phyloP scores from a whole-genome alignment of 1,140 invertebrate genomes.

The Habropoda laboriosa region DNA sequence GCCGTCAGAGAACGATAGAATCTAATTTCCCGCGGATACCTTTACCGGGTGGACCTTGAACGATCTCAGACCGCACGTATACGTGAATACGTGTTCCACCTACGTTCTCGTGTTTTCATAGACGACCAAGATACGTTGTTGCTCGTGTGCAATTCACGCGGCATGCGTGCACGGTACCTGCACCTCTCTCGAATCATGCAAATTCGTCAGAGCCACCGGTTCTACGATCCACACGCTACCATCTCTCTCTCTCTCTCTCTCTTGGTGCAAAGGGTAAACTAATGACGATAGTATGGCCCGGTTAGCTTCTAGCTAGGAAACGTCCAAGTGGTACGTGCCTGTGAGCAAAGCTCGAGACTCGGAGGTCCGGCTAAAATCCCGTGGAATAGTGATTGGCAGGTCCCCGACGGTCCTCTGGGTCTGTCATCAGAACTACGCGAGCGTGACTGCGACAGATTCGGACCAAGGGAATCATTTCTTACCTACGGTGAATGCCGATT shows the following conservation, averaged over 20 bases:
- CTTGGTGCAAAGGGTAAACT: slow-evolving; percentile 58
- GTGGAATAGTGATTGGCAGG: slow-evolving; percentile 63
- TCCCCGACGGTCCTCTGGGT: slow-evolving; percentile 63
- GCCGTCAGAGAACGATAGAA: slow-evolving; percentile 30
- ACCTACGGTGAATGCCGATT: slow-evolving; percentile 62
- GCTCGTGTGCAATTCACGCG: slow-evolving; percentile 27
- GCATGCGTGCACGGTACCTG: slow-evolving; percentile 33
- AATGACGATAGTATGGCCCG: slow-evolving; percentile 34
- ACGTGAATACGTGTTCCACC: slow-evolving; percentile 18
- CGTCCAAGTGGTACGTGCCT: slow-evolving; percentile 40
- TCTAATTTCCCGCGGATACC: slow-evolving; percentile 46
- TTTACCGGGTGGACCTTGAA: slow-evolving; percentile 35
- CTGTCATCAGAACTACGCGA: slow-evolving; percentile 63
- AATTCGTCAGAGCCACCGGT: slow-evolving; percentile 52
- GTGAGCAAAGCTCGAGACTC: neutral
- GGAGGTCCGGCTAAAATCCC: slow-evolving; percentile 50
- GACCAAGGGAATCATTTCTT: slow-evolving; percentile 51
- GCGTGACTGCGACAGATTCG: slow-evolving; percentile 62
- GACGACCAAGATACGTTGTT: neutral
- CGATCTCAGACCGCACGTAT: slow-evolving; percentile 18
- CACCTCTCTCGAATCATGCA: slow-evolving; percentile 61
- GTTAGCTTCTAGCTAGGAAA: slow-evolving; percentile 42
- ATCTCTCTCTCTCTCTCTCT: no score
- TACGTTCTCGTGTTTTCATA: no score
- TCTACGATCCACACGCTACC: slow-evolving; percentile 37